phyloP scores from a whole-genome alignment of 2,888 invertebrate genomes.

The Sinopyrophorus schimmeli region DNA sequence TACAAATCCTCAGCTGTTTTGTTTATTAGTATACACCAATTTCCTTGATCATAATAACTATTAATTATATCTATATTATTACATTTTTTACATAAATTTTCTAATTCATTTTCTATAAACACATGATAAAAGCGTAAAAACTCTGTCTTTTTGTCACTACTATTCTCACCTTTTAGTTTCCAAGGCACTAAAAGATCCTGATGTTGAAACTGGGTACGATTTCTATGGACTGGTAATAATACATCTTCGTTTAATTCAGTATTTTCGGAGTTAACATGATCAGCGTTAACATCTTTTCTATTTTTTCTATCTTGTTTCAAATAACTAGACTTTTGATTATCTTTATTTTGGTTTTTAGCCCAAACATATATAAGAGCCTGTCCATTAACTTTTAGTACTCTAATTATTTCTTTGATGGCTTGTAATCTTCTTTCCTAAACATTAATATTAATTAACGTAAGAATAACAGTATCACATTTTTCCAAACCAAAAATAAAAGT shows the following conservation, averaged over 20 bases:
- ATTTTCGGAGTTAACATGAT: slow-evolving; percentile 41
- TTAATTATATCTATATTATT: slow-evolving; percentile 61
- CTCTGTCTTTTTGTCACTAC: slow-evolving; percentile 45
- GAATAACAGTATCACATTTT: neutral
- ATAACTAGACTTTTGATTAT: slow-evolving; percentile 69
- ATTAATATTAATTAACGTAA: no score
- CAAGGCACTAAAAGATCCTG: slow-evolving; percentile 95
- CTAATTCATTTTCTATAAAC: slow-evolving; percentile 82
- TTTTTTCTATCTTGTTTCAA: slow-evolving; percentile 65
- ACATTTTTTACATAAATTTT: slow-evolving; percentile 64
- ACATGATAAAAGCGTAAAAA: slow-evolving; percentile 92
- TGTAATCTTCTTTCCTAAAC: slow-evolving; percentile 70
- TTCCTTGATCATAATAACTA: slow-evolving; percentile 94
- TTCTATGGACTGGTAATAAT: slow-evolving; percentile 80
- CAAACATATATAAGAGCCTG: slow-evolving; percentile 90
- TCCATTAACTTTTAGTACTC: slow-evolving; percentile 75
- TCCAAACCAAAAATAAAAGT: no score
- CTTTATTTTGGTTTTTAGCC: slow-evolving; percentile 85
- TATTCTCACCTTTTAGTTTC: slow-evolving; percentile 73
- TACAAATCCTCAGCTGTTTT: slow-evolving; percentile 61
- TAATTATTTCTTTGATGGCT: slow-evolving; percentile 75
- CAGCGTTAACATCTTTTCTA: slow-evolving; percentile 48
- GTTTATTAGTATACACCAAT: slow-evolving; percentile 86
- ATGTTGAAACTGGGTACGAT: slow-evolving; percentile 86
- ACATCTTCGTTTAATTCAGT: slow-evolving; percentile 41